A percentile compares a stretch with the other conserved stretches of the same genome.
These are phyloP conservation scores for Coregonus suidteri DNA, from an alignment of 2,797 vertebrate species.

Conservation along the genomic window DNA sequence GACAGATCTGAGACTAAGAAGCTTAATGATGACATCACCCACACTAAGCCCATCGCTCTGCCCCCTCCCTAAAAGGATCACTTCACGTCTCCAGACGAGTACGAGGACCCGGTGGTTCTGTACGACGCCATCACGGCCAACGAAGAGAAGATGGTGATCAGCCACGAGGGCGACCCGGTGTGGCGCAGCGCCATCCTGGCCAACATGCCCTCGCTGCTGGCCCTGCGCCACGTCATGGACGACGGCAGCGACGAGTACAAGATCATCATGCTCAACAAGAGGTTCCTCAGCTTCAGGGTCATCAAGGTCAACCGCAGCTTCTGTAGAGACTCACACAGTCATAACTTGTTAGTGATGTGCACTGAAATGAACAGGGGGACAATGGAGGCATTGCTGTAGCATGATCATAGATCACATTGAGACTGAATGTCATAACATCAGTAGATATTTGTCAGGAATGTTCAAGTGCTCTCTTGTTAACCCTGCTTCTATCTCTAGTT, in stretches of 20 bases:
- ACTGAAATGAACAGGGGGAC: too few relatives aligned
- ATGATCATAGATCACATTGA: too few relatives aligned
- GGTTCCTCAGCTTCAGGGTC: slow-evolving; percentile 90
- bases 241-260: slow-evolving; percentile 92
- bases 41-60: background rate
- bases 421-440: too few relatives aligned
- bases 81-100: slow-evolving; percentile 90
- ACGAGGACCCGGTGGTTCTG: slow-evolving; percentile 85
- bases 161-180: slow-evolving; percentile 88
- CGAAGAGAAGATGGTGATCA: slow-evolving; percentile 90
- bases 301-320: slow-evolving; percentile 73
- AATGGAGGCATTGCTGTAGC: too few relatives aligned
- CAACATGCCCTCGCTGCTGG: slow-evolving; percentile 87
- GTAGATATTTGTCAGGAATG: too few relatives aligned
- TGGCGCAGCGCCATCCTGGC: slow-evolving; percentile 90
- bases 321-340: too few relatives aligned
- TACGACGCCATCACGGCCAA: slow-evolving; percentile 89
- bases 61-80: slow-evolving; percentile 77
- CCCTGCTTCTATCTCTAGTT: too few relatives aligned
- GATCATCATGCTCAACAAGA: slow-evolving; percentile 92
- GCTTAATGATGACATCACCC: background rate
- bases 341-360: too few relatives aligned
- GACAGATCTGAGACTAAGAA: background rate
- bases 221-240: slow-evolving; percentile 88
- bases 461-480: too few relatives aligned